Evolutionary conservation across 1,140 invertebrate genomes (phyloP), one percentile per base, ranked within the genome.

Genomic region (Sitobion miscanthi): DNA sequence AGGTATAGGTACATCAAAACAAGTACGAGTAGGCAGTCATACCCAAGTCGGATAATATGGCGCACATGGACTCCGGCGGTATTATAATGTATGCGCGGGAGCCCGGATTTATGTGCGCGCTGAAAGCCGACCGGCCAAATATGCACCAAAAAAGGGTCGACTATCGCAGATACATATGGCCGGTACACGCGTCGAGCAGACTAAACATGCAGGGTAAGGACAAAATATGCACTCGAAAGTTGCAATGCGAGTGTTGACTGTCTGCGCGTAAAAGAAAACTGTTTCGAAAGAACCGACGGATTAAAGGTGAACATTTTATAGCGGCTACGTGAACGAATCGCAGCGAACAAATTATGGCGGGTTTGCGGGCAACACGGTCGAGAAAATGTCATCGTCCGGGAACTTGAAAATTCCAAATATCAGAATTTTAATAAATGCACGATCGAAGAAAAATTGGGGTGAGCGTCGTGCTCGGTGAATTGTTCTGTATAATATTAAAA

Each of bases 81-180:
- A 45, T 85, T 85, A 85, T 85, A 85, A 85, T 85, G 42, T 45
- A 85, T 85, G 62, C 62, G 62, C 62, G 62, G n/a, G 62, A 77
- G n/a, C 62, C 30, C 62, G 14, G 30, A 77, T 77, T 77, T 77
- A 77, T 77, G 62, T 77, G 62, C 62, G 0, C 11, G 30, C 62
- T 77, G n/a, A 77, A 77, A 77, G n/a, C 62, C 62, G 20, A 77
- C 30, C 62, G n/a, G 62, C 62, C 62, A 77, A 77, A 77, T 77
- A 77, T 77, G 62, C 30, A 35, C 62, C 62, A 77, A 77, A 77
- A 77, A 77, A 77, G 62, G 62, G n/a, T 77, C n/a, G n/a, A 17
- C 17, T n/a, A 77, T n/a, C n/a, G 14, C 62, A 35, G 30, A 69
- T n/a, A 30, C 30, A n/a, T 57, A 57, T n/a, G 62, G 14, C 30